Conservation (phyloP, 23 tunicate species). For the Ascidia mentula region DNA sequence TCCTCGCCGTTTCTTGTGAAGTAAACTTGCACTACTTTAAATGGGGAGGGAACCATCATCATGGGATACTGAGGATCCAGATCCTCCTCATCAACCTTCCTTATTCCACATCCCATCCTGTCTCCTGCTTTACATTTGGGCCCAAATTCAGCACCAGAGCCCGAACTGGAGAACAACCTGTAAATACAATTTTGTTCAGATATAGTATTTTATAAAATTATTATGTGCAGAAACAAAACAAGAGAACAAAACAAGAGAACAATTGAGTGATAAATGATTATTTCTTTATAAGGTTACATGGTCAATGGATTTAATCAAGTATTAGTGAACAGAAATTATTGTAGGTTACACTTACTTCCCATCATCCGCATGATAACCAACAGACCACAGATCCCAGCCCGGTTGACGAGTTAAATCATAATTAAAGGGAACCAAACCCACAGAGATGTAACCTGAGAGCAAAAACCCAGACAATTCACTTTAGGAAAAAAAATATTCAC, state of each 20-base stretch:
- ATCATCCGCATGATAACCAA: slow-evolving; percentile 54
- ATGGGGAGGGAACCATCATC: slow-evolving; percentile 12
- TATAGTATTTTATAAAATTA: background rate
- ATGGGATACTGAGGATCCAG: background rate
- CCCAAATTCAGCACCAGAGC: slow-evolving; percentile 3
- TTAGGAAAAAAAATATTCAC: background rate
- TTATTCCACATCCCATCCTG: slow-evolving; percentile 61
- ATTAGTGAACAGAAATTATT: too few species aligned
- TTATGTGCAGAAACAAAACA: background rate
- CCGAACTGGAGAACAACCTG: slow-evolving; percentile 1
- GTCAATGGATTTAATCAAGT: too few species aligned
- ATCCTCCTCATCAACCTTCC: slow-evolving; percentile 2
- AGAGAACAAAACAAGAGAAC: background rate
- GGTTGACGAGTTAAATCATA: slow-evolving; percentile 28
- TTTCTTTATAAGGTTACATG: background rate
- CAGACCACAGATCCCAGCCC: slow-evolving; percentile 24
- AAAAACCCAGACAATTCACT: background rate
- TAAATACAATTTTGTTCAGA: too few species aligned
- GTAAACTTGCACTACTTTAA: slow-evolving; percentile 35
- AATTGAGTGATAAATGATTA: background rate
- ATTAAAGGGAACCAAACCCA: slow-evolving; percentile 47
- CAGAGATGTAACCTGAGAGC: slow-evolving; percentile 30
- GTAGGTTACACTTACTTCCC: slow-evolving; percentile 38
- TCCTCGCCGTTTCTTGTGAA: slow-evolving; percentile 61
- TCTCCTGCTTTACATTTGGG: slow-evolving; percentile 33